phyloP scores from a whole-genome alignment of 2,888 invertebrate genomes.

The Priapulus caudatus region DNA sequence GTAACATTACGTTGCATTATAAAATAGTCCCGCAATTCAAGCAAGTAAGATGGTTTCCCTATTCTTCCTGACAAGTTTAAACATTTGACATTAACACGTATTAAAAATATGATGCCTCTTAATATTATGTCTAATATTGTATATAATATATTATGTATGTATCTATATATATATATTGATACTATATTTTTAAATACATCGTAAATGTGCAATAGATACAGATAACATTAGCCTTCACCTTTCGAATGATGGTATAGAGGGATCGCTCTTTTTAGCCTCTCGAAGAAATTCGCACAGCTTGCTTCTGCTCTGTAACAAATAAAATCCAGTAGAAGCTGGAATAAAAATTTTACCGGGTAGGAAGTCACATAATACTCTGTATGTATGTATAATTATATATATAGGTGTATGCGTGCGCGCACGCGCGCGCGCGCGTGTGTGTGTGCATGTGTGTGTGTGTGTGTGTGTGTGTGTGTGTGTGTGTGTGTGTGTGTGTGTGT shows the following conservation, averaged over 20 bases:
- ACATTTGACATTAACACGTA: neutral
- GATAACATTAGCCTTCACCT: slow-evolving; percentile 30
- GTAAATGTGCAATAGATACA: slow-evolving; percentile 4
- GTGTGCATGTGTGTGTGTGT: too few relatives aligned
- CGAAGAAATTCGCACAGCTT: slow-evolving; percentile 38
- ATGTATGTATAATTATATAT: too few relatives aligned
- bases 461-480: too few relatives aligned
- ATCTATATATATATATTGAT: neutral
- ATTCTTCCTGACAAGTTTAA: neutral
- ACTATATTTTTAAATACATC: neutral
- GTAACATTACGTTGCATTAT: too few relatives aligned
- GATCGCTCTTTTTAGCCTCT: slow-evolving; percentile 41
- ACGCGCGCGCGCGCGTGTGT: too few relatives aligned
- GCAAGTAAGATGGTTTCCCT: neutral
- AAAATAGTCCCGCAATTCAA: too few relatives aligned
- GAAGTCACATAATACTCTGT: too few relatives aligned
- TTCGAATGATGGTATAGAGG: slow-evolving; percentile 42
- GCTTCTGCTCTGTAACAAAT: slow-evolving; percentile 38
- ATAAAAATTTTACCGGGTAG: slow-evolving; percentile 10
- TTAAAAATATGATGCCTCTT: neutral
- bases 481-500: too few relatives aligned
- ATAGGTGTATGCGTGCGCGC: too few relatives aligned
- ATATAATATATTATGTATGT: neutral
- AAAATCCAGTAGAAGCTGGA: neutral
- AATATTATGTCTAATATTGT: neutral